These are phyloP conservation scores for Auanema sp. DNA, from an alignment of 2,888 invertebrate genomes.

Conservation along the genomic window DNA sequence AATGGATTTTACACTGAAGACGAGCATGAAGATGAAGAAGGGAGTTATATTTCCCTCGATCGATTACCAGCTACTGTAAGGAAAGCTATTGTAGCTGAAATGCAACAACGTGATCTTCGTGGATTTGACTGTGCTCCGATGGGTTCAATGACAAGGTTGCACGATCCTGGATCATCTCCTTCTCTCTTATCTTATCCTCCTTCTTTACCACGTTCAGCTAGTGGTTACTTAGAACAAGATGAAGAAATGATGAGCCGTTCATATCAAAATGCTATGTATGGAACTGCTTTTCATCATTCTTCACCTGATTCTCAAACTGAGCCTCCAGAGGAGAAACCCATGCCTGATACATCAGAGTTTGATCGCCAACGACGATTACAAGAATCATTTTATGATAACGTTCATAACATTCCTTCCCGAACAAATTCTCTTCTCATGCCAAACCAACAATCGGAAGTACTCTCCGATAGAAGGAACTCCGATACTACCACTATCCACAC, in stretches of 20 bases:
- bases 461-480: constrained; percentile 2
- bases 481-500: constrained; percentile 5
- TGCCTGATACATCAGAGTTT: constrained; percentile 6
- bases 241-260: constrained; percentile 33
- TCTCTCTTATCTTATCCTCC: constrained; percentile 14
- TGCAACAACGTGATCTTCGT: constrained; percentile 21
- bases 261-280: constrained; percentile 35
- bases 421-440: constrained; percentile 6
- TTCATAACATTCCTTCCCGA: constrained; percentile 13
- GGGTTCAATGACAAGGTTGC: constrained; percentile 49
- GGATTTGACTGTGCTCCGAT: constrained; percentile 23
- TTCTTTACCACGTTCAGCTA: constrained; percentile 45
- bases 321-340: not conserved
- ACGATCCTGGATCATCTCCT: constrained; percentile 27
- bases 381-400: constrained; percentile 29
- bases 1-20: constrained; percentile 43
- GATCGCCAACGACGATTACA: constrained; percentile 9
- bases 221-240: constrained; percentile 47
- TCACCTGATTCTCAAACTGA: not conserved
- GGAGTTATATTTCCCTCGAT: constrained; percentile 29
- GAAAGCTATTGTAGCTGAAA: constrained; percentile 31
- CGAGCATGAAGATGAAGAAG: constrained; percentile 29
- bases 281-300: not conserved
- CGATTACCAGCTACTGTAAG: constrained; percentile 32
- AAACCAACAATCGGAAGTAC: no score